phyloP scores from a whole-genome alignment of 2,113 vertebrate genomes.

The Nannospalax galili region DNA sequence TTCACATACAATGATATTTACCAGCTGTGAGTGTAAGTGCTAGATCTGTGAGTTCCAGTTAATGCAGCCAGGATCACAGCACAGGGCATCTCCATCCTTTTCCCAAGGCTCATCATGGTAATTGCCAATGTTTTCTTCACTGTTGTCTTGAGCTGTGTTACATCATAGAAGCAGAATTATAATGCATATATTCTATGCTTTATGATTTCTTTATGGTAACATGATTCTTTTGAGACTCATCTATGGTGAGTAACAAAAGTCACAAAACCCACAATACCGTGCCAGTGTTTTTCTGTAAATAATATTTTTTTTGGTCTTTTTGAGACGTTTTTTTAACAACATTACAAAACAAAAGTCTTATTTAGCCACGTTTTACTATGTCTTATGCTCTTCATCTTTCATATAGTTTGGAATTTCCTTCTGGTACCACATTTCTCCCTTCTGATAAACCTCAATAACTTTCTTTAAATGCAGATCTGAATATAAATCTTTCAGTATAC shows the following conservation, averaged over 20 bases:
- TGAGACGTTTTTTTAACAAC: conserved; percentile 5
- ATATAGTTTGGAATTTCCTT: background rate
- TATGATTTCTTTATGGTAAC: background rate
- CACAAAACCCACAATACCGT: background rate
- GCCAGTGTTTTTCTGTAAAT: background rate
- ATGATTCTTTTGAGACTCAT: background rate
- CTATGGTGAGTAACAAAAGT: background rate
- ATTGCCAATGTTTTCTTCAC: background rate
- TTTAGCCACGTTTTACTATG: background rate
- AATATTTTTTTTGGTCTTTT: no score
- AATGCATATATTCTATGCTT: background rate
- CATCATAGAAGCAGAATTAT: background rate
- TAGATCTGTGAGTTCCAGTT: background rate
- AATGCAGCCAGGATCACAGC: background rate
- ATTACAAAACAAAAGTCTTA: background rate
- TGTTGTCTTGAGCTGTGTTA: background rate
- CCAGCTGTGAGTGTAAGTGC: background rate
- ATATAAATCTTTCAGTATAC: background rate
- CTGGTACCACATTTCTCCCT: background rate
- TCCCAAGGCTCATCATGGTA: background rate
- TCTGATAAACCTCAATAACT: background rate
- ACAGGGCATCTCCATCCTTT: background rate
- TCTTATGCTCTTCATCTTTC: background rate
- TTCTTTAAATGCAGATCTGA: background rate
- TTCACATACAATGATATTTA: background rate